Conservation (phyloP, 2,888 invertebrate species). For the Xylocampa areola region DNA sequence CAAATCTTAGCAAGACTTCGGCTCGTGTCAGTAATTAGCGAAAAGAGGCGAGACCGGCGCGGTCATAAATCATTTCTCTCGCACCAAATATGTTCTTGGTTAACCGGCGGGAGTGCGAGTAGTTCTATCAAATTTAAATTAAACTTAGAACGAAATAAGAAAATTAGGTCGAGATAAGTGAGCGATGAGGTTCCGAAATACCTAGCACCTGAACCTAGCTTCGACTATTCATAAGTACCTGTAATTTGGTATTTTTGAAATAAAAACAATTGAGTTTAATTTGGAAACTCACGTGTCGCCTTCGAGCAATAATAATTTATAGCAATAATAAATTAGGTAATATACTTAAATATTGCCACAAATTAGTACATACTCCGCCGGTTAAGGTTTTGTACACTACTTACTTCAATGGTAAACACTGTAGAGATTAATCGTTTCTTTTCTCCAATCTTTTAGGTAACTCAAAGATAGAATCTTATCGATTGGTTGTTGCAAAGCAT, state of each 20-base stretch:
- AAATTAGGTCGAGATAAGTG: conserved; percentile 52
- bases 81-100: conserved; percentile 45
- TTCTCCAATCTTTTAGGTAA: conserved; percentile 20
- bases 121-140: conserved; percentile 51
- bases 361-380: conserved; percentile 10
- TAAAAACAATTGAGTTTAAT: too few species aligned
- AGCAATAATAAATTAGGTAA: conserved; percentile 26
- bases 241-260: too few species aligned
- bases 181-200: conserved; percentile 39
- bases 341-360: conserved; percentile 7
- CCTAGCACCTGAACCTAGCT: too few species aligned
- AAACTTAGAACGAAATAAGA: conserved; percentile 53
- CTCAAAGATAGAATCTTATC: conserved; percentile 29
- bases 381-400: conserved; percentile 11
- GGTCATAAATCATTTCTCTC: conserved; percentile 69
- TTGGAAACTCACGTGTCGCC: conserved; percentile 23
- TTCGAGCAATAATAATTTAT: conserved; percentile 7
- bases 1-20: conserved; percentile 68
- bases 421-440: conserved; percentile 34
- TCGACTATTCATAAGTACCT: too few species aligned
- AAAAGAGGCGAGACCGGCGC: conserved; percentile 64
- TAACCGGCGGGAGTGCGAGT: conserved; percentile 26
- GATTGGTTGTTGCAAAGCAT: conserved; percentile 36
- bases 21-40: conserved; percentile 73
- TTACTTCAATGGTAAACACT: conserved; percentile 23